Evolutionary conservation across 2,113 vertebrate genomes (phyloP), one percentile per base, ranked within the genome.

Genomic region (Phrynocephalus versicolor): DNA sequence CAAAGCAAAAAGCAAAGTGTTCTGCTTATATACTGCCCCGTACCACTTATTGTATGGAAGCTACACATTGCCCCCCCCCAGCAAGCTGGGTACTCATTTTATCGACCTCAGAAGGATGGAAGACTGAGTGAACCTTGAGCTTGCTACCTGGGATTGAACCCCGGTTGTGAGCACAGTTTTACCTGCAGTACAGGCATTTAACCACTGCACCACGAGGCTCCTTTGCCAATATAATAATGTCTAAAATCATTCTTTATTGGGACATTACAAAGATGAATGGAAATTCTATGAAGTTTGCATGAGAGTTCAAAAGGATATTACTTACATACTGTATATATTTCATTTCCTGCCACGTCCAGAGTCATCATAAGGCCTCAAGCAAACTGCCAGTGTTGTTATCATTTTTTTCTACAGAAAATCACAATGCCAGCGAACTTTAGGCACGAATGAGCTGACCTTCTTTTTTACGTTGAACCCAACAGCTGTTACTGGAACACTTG

Each of bases 401-500:
- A 27, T 85, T 92, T 88, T 30, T 0, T 72, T 23, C 9, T 71
- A 7, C 2, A 15, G 25, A 25, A 80, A 85, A 41, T 86, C 85
- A 21, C 27, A 69, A 14, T 85, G 39, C 70, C 16, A 2, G 9
- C 84, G 45, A 37, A 15, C 21, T 80, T 82, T 82, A 60, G 23
- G 10, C 71, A 1, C 19, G 58, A 51, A 45, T 39, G 79, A 86
- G 90, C 69, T 90, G 84, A 94, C 57, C 76, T 83, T 0, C 13
- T 58, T 33, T 67, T 90, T 92, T 93, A 71, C 90, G 85, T 87
- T 92, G 79, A 91, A 91, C 70, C 89, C 84, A 33, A 92, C 85
- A 99, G 99, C 96, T 99, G 85, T 97, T 99, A 89, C 94, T 99
- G 96, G 99, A 99, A 82, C 99, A 99, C 95, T 95, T 99, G 97